Base-by-base conservation (phyloP, 2,797 vertebrate genomes). In the Rhabdomys pumilio region DNA sequence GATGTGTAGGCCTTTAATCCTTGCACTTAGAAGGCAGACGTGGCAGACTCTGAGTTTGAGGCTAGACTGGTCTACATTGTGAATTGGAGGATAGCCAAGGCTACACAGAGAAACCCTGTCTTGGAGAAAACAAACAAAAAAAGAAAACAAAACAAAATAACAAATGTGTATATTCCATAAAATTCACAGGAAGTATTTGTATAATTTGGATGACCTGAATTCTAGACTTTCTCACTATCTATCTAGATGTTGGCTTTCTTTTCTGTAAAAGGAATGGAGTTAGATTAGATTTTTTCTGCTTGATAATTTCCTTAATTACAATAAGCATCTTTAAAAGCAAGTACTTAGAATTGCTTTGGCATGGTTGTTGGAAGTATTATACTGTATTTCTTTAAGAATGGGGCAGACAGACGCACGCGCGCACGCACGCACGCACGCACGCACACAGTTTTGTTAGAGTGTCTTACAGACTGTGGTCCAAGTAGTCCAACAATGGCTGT, bases 231-330 rank as follows among this genome's bases (percentile, higher is more conserved):
- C 65, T 82, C 20, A 81, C 75, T 80, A 50, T 83, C 15, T 72
- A 10, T 72, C 29, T 84, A 65, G 38, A 47, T 61, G 20, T 47
- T 57, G n/a, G 1, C 80, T 94, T 82, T 10, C 13, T 92, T 92
- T 75, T 59, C 38, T 89, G 8, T 89, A 92, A 85, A 73, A 94
- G 76, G 38, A 86, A 44, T 67, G 61, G 12, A 12, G 26, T 77
- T 77, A 67, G 53, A 20, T 63, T 79, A 84, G 63, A 29, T 65
- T 53, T 59, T 94, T 94, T 65, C 3, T 38, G 65, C 53, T 79
- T 94, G 44, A 75, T 75, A 29, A 61, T 65, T 89, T 89, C 34
- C 50, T 79, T 93, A 85, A 75, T 93, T 75, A 10, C 76, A 94
- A 29, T 10, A 83, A 63, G 9, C n/a, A 57, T 69, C 31, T 92